Percentiles rank a stretch among this genome's conserved stretches.
phyloP scores from a whole-genome alignment of 2,113 vertebrate genomes.

The Alces alces region DNA sequence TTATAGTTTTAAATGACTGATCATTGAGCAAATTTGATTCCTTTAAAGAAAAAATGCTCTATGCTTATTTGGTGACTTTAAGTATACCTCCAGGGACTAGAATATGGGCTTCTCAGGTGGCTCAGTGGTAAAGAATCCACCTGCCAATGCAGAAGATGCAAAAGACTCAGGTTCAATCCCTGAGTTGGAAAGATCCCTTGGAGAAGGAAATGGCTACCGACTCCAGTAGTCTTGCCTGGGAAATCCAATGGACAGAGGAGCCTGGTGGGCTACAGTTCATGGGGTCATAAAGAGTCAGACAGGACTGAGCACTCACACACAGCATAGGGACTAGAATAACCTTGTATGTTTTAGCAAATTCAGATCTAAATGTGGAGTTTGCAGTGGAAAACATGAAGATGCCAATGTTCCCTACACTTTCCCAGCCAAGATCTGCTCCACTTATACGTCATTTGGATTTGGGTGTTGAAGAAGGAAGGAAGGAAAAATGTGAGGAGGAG shows the following conservation, averaged over 20 bases:
- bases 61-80: conserved; percentile 16
- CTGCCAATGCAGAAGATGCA: not conserved
- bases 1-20: conserved; percentile 10
- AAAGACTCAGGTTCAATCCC: not conserved
- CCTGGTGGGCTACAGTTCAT: not conserved
- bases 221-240: not conserved
- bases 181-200: not conserved
- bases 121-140: not conserved
- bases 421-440: not conserved
- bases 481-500: not conserved
- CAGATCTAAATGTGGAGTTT: not conserved
- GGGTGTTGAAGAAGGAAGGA: not conserved
- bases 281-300: not conserved
- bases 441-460: conserved; percentile 3
- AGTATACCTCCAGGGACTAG: not conserved
- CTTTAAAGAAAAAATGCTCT: not conserved
- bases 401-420: not conserved
- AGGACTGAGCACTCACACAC: not conserved
- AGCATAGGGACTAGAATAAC: not conserved
- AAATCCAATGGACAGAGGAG: not conserved
- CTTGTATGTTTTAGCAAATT: not conserved
- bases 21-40: not conserved
- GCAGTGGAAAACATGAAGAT: not conserved
- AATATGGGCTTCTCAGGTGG: not conserved
- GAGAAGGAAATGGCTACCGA: not conserved